phyloP scores from a whole-genome alignment of 2,888 invertebrate genomes.

The Scaptomyza reducta region DNA sequence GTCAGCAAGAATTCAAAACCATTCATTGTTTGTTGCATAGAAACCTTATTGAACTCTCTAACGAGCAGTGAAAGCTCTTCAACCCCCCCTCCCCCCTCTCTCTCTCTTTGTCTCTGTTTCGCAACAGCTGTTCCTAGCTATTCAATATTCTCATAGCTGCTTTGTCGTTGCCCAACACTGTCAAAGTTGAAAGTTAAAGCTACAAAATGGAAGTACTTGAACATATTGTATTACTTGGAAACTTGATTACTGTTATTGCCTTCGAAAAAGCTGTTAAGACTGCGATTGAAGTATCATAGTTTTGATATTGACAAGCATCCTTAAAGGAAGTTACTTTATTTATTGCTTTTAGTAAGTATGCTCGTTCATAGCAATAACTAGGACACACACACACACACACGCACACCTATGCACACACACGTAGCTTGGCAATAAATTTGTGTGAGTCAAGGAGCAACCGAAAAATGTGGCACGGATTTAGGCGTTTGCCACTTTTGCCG shows the following conservation, averaged over 20 bases:
- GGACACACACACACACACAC: constrained; percentile 1
- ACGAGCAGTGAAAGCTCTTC: background rate
- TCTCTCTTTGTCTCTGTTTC: background rate
- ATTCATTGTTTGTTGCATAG: constrained; percentile 46
- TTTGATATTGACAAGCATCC: background rate
- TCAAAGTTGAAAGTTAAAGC: background rate
- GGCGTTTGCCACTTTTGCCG: constrained; percentile 60
- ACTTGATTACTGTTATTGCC: background rate
- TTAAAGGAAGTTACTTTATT: constrained; percentile 17
- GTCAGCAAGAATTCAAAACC: constrained; percentile 1
- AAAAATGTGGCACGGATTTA: constrained; percentile 49
- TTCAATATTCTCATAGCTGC: constrained; percentile 3
- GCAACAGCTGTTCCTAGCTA: constrained; percentile 14
- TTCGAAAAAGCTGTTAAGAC: background rate
- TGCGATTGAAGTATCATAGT: background rate
- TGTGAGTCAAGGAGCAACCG: constrained; percentile 23
- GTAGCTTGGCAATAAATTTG: constrained; percentile 55
- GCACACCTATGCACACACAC: constrained; percentile 2
- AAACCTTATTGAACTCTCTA: constrained; percentile 26
- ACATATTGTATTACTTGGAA: too few species aligned
- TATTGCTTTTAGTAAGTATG: constrained; percentile 18
- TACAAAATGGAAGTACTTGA: background rate
- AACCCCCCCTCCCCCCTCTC: too few species aligned
- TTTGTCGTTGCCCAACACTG: background rate
- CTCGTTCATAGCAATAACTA: constrained; percentile 2